These are phyloP conservation scores for Saturnia pavonia DNA, from an alignment of 2,888 invertebrate genomes.

Conservation along the genomic window DNA sequence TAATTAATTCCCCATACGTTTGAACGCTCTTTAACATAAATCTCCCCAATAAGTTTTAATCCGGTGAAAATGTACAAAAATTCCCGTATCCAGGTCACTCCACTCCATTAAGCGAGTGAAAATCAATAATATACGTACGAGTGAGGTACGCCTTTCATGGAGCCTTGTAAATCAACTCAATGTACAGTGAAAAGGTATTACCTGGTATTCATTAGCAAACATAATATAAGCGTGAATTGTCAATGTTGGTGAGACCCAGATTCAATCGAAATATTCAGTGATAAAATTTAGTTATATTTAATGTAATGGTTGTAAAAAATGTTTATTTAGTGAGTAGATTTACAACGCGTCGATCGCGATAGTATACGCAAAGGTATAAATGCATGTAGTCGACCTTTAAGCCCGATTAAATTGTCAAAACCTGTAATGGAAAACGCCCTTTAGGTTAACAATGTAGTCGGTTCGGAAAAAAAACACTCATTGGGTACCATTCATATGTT, in stretches of 20 bases:
- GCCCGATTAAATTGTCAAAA: too few relatives aligned
- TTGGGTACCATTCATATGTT: too few relatives aligned
- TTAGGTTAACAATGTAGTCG: too few relatives aligned
- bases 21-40: conserved; percentile 24
- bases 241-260: not conserved
- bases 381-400: too few relatives aligned
- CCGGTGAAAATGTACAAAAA: conserved; percentile 24
- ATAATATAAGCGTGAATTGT: not conserved
- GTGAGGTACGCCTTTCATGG: conserved; percentile 31
- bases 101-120: conserved; percentile 36
- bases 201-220: not conserved
- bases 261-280: not conserved
- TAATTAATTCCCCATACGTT: not conserved
- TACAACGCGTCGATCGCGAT: too few relatives aligned
- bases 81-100: conserved; percentile 29
- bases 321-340: too few relatives aligned
- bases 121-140: conserved; percentile 34
- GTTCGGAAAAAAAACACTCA: too few relatives aligned
- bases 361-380: too few relatives aligned
- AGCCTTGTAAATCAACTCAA: conserved; percentile 16
- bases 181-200: conserved; percentile 13
- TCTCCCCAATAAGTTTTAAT: conserved; percentile 27
- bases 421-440: too few relatives aligned
- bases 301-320: too few relatives aligned
- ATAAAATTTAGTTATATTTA: too few relatives aligned